These are phyloP conservation scores for Drosophila siamana DNA, from an alignment of 2,888 invertebrate species.

Conservation along the genomic window DNA sequence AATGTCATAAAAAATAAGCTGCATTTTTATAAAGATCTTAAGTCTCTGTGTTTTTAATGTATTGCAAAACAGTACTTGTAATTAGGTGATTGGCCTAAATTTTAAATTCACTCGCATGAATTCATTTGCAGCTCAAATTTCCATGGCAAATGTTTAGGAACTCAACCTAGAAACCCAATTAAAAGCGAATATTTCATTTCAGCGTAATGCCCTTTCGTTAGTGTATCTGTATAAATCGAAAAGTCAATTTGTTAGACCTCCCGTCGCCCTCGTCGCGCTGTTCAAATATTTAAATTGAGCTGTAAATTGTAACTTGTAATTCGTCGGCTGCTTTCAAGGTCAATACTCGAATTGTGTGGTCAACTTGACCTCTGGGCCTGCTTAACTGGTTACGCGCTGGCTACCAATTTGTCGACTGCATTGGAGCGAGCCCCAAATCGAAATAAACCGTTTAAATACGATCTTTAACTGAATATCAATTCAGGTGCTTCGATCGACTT, in stretches of 20 bases:
- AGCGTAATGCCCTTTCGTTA: background rate
- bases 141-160: no score
- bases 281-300: conserved; percentile 77
- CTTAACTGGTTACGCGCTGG: conserved; percentile 9
- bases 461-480: conserved; percentile 36
- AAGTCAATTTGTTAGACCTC: conserved; percentile 45
- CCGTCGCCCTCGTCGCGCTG: conserved; percentile 17
- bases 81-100: no score
- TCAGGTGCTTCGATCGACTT: conserved; percentile 13
- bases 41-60: no score
- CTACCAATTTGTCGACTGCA: conserved; percentile 26
- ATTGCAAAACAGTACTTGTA: no score
- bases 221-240: conserved; percentile 15
- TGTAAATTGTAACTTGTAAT: conserved; percentile 71
- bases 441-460: conserved; percentile 56
- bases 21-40: no score
- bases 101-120: no score
- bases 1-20: no score
- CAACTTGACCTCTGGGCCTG: conserved; percentile 57
- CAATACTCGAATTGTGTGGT: conserved; percentile 41
- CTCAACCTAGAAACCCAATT: background rate
- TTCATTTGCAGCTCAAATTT: no score
- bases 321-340: conserved; percentile 73
- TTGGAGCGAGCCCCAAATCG: conserved; percentile 12
- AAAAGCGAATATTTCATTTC: background rate